phyloP scores from a whole-genome alignment of 37 sponge, comb jelly and placozoan species.

The Ephydatia muelleri region DNA sequence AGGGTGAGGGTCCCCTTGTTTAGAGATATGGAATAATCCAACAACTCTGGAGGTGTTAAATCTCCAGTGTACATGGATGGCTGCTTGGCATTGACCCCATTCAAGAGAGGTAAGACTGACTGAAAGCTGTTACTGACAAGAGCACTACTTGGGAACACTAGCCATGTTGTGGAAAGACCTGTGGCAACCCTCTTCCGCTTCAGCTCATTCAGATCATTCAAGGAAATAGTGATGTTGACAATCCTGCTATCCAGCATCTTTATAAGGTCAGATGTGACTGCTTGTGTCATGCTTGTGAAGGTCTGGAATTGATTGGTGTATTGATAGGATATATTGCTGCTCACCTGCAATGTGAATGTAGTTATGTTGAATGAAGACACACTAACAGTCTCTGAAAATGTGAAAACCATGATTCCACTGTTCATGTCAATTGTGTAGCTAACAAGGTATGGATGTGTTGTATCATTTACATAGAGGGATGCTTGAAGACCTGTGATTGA shows the following conservation, averaged over 20 bases:
- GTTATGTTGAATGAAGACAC: constrained; percentile 67
- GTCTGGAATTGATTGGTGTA: constrained; percentile 59
- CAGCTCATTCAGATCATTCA: constrained; percentile 86
- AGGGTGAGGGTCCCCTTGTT: constrained; percentile 76
- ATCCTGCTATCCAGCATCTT: constrained; percentile 78
- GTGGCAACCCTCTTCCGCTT: constrained; percentile 80
- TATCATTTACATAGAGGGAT: constrained; percentile 66
- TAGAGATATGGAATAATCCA: constrained; percentile 57
- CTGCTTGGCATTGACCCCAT: constrained; percentile 62
- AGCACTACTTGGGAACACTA: constrained; percentile 66
- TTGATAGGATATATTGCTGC: constrained; percentile 63
- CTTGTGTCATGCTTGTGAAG: constrained; percentile 46
- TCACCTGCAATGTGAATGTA: constrained; percentile 60
- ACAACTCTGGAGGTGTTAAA: constrained; percentile 63
- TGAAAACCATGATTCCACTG: constrained; percentile 63
- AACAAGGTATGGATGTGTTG: constrained; percentile 56
- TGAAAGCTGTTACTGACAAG: constrained; percentile 75
- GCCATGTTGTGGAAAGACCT: constrained; percentile 66
- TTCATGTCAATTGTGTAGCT: constrained; percentile 84
- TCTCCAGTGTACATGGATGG: constrained; percentile 65
- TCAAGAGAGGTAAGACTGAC: constrained; percentile 74
- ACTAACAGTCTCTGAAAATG: constrained; percentile 89
- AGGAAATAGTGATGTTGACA: constrained; percentile 65
- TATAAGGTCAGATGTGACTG: constrained; percentile 46
- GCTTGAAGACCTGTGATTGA: constrained; percentile 44